Conservation (phyloP, 2,113 vertebrate species). For the Tenrec ecaudatus region DNA sequence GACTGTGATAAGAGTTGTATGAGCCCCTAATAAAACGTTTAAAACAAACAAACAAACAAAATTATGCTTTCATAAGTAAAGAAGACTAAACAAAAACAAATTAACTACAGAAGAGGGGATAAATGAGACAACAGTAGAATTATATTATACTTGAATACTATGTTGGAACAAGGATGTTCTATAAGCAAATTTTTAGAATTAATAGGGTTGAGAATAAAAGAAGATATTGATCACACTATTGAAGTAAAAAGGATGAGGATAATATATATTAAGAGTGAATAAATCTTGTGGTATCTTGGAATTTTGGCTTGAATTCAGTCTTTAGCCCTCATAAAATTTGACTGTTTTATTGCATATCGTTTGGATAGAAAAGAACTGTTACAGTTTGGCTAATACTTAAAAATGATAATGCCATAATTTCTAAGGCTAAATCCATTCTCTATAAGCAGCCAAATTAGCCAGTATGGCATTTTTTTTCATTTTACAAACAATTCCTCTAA, state of each 20-base stretch:
- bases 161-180: background rate
- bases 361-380: background rate
- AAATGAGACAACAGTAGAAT: background rate
- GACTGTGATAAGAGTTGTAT: too few species aligned
- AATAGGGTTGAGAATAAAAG: background rate
- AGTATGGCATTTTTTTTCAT: slow-evolving; percentile 38
- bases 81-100: background rate
- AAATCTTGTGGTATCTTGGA: slow-evolving; percentile 19
- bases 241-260: background rate
- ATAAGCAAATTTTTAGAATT: background rate
- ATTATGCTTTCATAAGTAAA: too few species aligned
- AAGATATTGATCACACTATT: background rate
- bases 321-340: slow-evolving; percentile 1
- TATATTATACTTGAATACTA: background rate
- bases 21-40: too few species aligned
- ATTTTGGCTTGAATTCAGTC: background rate
- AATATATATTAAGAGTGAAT: background rate
- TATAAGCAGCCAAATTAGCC: background rate
- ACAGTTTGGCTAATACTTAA: background rate
- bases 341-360: background rate
- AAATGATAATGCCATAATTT: slow-evolving; percentile 1
- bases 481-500: slow-evolving; percentile 61
- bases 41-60: too few species aligned
- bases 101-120: background rate
- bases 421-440: slow-evolving; percentile 33